Percentiles rank a stretch among this genome's conserved stretches.
Conservation (phyloP, 1,140 invertebrate species). For the Euura lappo region DNA sequence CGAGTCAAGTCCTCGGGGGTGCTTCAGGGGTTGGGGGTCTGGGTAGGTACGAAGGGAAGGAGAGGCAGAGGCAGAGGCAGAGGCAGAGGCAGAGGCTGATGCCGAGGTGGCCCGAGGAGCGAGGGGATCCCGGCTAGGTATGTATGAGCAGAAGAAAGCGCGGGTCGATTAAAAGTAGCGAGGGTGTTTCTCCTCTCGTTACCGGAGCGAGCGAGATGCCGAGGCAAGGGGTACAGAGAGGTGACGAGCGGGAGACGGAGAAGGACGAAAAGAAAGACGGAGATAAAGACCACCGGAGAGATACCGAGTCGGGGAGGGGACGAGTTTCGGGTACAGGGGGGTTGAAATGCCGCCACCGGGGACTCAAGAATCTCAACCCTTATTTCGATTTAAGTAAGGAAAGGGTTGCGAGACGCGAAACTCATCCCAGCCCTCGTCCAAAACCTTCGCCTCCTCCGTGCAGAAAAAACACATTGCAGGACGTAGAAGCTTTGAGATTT, state of each 20-base stretch:
- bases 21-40: conserved; percentile 15
- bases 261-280: conserved; percentile 30
- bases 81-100: conserved; percentile 18
- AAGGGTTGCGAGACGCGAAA: conserved; percentile 46
- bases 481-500: too few species aligned
- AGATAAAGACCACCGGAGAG: conserved; percentile 7
- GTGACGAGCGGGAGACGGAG: conserved; percentile 13
- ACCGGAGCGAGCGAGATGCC: conserved; percentile 37
- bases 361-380: conserved; percentile 50
- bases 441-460: too few species aligned
- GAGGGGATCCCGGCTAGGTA: conserved; percentile 43
- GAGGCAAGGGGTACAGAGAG: conserved; percentile 3
- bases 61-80: conserved; percentile 13
- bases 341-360: conserved; percentile 23
- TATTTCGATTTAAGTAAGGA: conserved; percentile 56
- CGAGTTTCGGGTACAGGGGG: conserved; percentile 18
- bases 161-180: conserved; percentile 64
- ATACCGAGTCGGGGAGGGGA: conserved; percentile 19
- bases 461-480: too few species aligned
- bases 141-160: conserved; percentile 63
- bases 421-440: not conserved
- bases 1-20: conserved; percentile 22
- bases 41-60: conserved; percentile 10
- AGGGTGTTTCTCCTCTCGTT: conserved; percentile 64
- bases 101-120: conserved; percentile 30